Conservation (phyloP, 2,113 vertebrate genomes). For the Pseudolaguvia tuberculata region DNA sequence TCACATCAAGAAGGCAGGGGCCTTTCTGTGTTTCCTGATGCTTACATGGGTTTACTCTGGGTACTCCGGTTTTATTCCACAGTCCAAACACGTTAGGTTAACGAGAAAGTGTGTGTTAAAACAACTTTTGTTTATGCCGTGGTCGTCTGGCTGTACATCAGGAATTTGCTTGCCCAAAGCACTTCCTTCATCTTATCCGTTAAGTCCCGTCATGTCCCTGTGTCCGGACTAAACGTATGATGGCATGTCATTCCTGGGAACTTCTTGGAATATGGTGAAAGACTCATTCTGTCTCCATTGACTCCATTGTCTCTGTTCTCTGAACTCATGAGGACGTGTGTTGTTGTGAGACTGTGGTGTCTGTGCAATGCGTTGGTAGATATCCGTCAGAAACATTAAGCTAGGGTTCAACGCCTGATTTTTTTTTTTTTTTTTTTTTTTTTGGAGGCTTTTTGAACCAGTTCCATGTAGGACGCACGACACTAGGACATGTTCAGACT, state of each 20-base stretch:
- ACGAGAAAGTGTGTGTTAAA: no score
- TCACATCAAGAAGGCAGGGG: no score
- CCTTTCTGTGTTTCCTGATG: no score
- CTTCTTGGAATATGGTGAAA: slow-evolving; percentile 28
- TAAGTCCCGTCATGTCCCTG: slow-evolving; percentile 13
- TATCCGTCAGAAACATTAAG: not conserved
- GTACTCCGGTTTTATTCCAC: no score
- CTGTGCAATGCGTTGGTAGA: not conserved
- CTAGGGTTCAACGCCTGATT: no score
- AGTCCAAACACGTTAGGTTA: no score
- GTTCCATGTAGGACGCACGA: not conserved
- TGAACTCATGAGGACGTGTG: not conserved
- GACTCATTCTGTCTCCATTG: not conserved
- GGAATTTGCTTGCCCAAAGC: not conserved
- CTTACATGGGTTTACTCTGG: no score
- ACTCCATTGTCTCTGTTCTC: slow-evolving; percentile 32
- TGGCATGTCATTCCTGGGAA: slow-evolving; percentile 1
- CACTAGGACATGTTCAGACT: slow-evolving; percentile 23
- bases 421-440: no score
- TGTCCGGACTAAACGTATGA: slow-evolving; percentile 18
- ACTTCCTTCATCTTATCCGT: not conserved
- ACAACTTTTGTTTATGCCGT: no score
- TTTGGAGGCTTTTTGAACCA: no score
- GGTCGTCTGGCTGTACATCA: slow-evolving; percentile 2
- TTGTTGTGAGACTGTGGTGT: not conserved